Evolutionary conservation across 1,140 invertebrate genomes (phyloP).

Genomic region (Drosophila ambigua): DNA sequence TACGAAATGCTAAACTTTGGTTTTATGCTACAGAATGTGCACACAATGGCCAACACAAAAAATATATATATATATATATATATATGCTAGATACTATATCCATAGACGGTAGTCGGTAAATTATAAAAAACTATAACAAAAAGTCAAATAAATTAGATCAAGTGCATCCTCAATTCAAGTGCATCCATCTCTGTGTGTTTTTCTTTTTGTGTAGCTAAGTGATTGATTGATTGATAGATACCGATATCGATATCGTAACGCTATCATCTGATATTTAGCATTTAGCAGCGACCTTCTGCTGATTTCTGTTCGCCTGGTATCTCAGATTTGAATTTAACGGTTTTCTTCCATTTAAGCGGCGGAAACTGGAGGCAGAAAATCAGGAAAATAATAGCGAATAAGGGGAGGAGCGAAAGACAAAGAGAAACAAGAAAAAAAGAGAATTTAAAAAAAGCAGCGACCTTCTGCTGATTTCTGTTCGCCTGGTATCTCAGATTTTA

Average conservation of each 20-base stretch:
- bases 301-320: no score
- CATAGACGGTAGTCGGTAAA: slow-evolving; percentile 45
- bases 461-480: no score
- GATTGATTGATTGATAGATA: slow-evolving; percentile 35
- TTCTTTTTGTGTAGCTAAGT: slow-evolving; percentile 27
- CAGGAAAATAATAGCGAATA: no score
- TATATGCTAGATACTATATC: slow-evolving; percentile 4
- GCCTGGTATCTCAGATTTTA: no score
- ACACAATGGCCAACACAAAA: slow-evolving; percentile 79
- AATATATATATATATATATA: no score
- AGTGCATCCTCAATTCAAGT: slow-evolving; percentile 52
- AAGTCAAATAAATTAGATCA: slow-evolving; percentile 66
- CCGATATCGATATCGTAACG: slow-evolving; percentile 27
- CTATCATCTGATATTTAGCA: slow-evolving; percentile 45
- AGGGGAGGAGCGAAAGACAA: no score
- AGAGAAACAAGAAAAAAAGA: no score
- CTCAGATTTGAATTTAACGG: no score
- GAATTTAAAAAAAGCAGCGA: no score
- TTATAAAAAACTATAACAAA: slow-evolving; percentile 70
- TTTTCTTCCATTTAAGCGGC: no score
- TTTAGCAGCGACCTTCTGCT: slow-evolving; percentile 3
- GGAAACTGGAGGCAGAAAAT: no score
- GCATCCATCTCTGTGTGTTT: slow-evolving; percentile 22
- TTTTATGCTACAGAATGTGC: slow-evolving; percentile 80
- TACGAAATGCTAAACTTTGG: slow-evolving; percentile 82